Percentiles rank a stretch among this genome's conserved stretches.
Conservation (phyloP, 2,888 invertebrate genomes). For the Loripinus fragilis region DNA sequence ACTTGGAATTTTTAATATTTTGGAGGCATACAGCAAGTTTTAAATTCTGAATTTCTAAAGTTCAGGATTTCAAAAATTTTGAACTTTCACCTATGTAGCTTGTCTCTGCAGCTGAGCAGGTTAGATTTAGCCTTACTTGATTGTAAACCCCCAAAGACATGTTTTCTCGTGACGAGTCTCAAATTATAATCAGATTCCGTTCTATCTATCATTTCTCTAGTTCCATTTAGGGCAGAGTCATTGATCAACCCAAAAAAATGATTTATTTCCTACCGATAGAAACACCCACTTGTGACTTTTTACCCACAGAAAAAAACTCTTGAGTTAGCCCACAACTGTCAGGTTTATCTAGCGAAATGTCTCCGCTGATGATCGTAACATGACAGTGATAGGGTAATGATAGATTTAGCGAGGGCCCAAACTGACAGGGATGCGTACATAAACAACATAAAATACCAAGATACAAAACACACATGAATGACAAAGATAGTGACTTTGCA, state of each 20-base stretch:
- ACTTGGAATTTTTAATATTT: too few species aligned
- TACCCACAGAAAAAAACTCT: constrained; percentile 5
- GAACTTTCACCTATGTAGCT: too few species aligned
- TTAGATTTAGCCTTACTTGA: too few species aligned
- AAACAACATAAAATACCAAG: constrained; percentile 5
- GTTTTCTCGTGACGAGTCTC: too few species aligned
- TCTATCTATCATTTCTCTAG: not conserved
- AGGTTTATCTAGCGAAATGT: not conserved
- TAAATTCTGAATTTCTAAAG: too few species aligned
- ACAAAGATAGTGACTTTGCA: constrained; percentile 13
- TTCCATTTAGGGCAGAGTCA: not conserved
- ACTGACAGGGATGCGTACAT: constrained; percentile 14
- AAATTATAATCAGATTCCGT: not conserved
- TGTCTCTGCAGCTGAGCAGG: too few species aligned
- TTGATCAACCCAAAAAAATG: not conserved
- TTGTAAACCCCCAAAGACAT: too few species aligned
- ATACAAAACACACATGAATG: not conserved
- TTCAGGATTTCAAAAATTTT: too few species aligned
- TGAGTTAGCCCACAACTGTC: constrained; percentile 1
- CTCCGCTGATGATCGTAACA: not conserved
- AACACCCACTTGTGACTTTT: constrained; percentile 11
- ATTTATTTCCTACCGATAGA: constrained; percentile 2
- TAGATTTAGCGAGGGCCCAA: not conserved
- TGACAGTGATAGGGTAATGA: constrained; percentile 2
- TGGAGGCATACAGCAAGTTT: too few species aligned